Base-by-base conservation (phyloP, 2,797 vertebrate genomes). In the Acipenser transmontanus region DNA sequence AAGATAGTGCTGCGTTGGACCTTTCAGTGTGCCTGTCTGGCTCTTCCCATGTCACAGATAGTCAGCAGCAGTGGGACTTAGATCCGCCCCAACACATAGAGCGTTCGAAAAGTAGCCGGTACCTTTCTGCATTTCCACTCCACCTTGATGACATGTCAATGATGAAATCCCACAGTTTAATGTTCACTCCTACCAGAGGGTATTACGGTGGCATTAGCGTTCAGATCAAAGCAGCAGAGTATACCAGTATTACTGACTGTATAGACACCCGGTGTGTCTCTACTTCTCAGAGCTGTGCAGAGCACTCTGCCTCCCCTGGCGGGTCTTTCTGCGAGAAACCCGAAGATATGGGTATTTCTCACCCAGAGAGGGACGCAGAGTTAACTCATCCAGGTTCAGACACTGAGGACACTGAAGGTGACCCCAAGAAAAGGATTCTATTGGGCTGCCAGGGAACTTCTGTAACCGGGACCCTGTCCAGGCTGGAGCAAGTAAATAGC, bases 191-290 rank as follows among this genome's bases (percentile, higher is more conserved):
- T 1, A 34, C 34, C 34, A 85, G 93, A 73, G 91, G 89, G 71
- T 96, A 93, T 74, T 98, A 95, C 6, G 77, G 93, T 63, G 95
- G 91, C 65, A 84, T 97, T 47, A 93, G 95, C 0, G 75, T 98
- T 71, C 94, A 97, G 10, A 88, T 99, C 65, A 99, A 99, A 79
- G 95, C 97, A 47, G 93, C 97, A 17, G 97, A 99, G 78, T 99
- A 99, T 83, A 98, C 97, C 79, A 98, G 96, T 83, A 99, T 99
- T 84, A 99, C 97, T 0, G 97, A 99, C 87, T 98, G 96, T 78
- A 99, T 98, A 47, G 96, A 99, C 70, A 99, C 94, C 0, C 91
- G 97, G 67, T 99, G 94, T 48, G 94, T 98, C 78, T 95, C 90
- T 0, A 80, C 95, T 66, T 92, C 95, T 1, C 97, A 95, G 80